Percentiles rank a stretch among this genome's conserved stretches.
phyloP scores from a whole-genome alignment of 2,797 vertebrate species.

The Philypnodon macrostomus region DNA sequence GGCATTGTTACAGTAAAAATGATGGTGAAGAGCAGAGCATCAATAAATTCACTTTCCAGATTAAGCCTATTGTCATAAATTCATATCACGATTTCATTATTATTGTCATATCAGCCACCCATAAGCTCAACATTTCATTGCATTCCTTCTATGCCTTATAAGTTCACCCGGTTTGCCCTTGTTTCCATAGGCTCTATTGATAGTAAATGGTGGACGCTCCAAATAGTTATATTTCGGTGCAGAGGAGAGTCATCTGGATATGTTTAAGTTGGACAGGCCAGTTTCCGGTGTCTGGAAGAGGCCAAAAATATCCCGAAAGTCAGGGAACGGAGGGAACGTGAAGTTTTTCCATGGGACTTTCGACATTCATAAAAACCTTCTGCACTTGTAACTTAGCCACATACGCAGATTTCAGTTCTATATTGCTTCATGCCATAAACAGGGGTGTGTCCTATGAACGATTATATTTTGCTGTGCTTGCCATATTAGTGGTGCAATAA shows the following conservation, averaged over 20 bases:
- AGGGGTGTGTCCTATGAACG: slow-evolving; percentile 16
- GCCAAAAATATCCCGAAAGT: slow-evolving; percentile 72
- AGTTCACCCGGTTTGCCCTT: slow-evolving; percentile 17
- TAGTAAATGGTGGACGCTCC: slow-evolving; percentile 66
- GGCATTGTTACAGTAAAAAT: no score
- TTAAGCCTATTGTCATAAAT: no score
- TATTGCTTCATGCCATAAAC: slow-evolving; percentile 29
- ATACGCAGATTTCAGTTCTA: slow-evolving; percentile 24
- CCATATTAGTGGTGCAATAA: slow-evolving; percentile 2
- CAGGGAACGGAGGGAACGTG: slow-evolving; percentile 50
- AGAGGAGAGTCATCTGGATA: slow-evolving; percentile 74
- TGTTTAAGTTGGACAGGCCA: slow-evolving; percentile 79
- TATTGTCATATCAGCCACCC: no score
- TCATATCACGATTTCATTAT: no score
- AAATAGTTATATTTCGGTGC: slow-evolving; percentile 58
- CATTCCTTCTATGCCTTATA: no score
- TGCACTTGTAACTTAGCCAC: slow-evolving; percentile 45
- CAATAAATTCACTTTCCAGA: no score
- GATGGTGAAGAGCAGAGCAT: no score
- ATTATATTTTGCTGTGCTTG: slow-evolving; percentile 6
- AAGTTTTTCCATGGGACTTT: slow-evolving; percentile 56
- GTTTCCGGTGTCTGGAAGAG: slow-evolving; percentile 75
- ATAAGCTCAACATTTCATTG: no score
- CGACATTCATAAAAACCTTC: slow-evolving; percentile 47
- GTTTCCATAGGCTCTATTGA: slow-evolving; percentile 56